Evolutionary conservation across 1,140 invertebrate genomes (phyloP).

Genomic region (Spodoptera litura): DNA sequence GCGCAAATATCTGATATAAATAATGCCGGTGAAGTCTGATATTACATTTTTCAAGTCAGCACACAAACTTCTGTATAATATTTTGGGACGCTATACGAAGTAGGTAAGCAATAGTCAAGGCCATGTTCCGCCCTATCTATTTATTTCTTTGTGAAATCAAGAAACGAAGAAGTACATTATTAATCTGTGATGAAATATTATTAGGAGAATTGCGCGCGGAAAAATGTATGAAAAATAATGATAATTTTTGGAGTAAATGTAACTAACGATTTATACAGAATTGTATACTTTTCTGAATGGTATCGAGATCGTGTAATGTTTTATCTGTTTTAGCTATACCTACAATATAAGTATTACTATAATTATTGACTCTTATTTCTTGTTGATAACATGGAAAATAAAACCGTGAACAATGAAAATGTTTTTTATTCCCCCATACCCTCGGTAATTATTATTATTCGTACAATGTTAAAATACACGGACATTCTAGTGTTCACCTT

Average conservation of each 20-base stretch:
- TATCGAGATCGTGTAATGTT: conserved; percentile 68
- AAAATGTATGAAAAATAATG: conserved; percentile 62
- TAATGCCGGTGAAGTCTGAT: conserved; percentile 50
- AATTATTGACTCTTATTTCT: conserved; percentile 82
- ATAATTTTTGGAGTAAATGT: conserved; percentile 64
- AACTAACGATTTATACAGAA: conserved; percentile 72
- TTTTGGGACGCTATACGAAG: conserved; percentile 66
- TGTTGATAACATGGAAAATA: conserved; percentile 82
- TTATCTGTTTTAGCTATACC: conserved; percentile 77
- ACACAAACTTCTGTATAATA: conserved; percentile 53
- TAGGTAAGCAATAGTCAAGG: conserved; percentile 59
- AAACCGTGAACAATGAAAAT: conserved; percentile 77
- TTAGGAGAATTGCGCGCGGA: conserved; percentile 72
- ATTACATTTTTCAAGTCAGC: conserved; percentile 49
- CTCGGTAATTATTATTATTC: neutral
- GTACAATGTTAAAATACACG: neutral
- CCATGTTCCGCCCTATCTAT: conserved; percentile 72
- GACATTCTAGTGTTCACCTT: too few species aligned
- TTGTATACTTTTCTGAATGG: conserved; percentile 70
- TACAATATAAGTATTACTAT: conserved; percentile 80
- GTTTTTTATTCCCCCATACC: conserved; percentile 45
- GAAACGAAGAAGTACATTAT: conserved; percentile 82
- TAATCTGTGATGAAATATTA: conserved; percentile 83
- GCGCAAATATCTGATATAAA: conserved; percentile 57
- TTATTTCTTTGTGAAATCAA: conserved; percentile 70